Base-by-base conservation (phyloP, 2,113 vertebrate genomes). In the Cebidichthys violaceus region DNA sequence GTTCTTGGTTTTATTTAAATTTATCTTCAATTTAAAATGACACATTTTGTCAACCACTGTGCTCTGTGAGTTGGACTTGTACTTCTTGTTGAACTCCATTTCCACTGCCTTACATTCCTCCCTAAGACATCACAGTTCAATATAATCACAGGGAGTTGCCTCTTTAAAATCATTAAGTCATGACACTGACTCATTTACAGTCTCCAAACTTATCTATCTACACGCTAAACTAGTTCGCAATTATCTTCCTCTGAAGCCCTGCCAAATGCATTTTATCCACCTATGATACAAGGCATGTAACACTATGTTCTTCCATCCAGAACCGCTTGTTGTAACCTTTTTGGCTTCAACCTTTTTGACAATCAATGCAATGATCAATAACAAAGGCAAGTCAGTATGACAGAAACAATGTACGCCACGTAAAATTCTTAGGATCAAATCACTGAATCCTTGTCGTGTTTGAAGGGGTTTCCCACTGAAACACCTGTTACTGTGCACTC, bases 131-230 rank as follows among this genome's bases (percentile, higher is more conserved):
- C 78, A 80, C 75, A 78, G 64, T 76, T 64, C 4, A 11, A 77
- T 74, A 43, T 86, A 92, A 90, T 89, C 62, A 86, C 68, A 81
- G 91, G 91, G 91, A 90, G 89, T 88, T 88, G 84, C 84, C 84
- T 75, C 52, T 76, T 39, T 68, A 66, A 77, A 70, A 39, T 68
- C 82, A 89, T 84, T 90, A 68, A 88, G 73, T 75, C 79, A 82
- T 57, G 27, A 55, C 77, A 77, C 29, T 18, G 62, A 76, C 78
- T 90, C 77, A 81, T 88, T 92, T 85, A 72, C 76, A 67, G 70
- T 39, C 72, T 61, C 59, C 47, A 69, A 61, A 82, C 67, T 27
- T 67, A 9, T 71, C 65, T 66, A 79, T 86, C 76, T 79, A 37
- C 62, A 77, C 43, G 69, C 77, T 77, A 72, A 79, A 81, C 75